phyloP scores from a whole-genome alignment of 2,113 vertebrate genomes.

The Thymallus thymallus region DNA sequence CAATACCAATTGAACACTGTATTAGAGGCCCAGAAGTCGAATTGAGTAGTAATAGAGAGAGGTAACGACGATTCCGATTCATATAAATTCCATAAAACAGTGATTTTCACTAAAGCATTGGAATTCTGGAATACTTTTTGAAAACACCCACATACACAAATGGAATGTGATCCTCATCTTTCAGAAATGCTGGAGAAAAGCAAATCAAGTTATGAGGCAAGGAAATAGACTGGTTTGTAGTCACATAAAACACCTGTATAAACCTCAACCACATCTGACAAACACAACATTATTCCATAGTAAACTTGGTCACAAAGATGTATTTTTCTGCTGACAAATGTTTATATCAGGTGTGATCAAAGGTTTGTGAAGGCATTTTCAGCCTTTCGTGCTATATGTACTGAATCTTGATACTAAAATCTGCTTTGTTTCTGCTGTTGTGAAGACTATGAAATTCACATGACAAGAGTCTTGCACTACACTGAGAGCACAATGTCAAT shows the following conservation, averaged over 20 bases:
- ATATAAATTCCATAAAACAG: background rate
- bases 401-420: background rate
- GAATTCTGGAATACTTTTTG: constrained; percentile 39
- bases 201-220: constrained; percentile 16
- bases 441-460: background rate
- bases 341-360: background rate
- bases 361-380: background rate
- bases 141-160: constrained; percentile 49
- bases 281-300: constrained; percentile 3
- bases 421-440: background rate
- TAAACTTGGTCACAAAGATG: background rate
- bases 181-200: constrained; percentile 18
- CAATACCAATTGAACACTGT: constrained; percentile 1
- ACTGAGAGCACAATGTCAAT: constrained; percentile 5
- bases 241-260: constrained; percentile 19
- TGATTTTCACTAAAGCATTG: constrained; percentile 11
- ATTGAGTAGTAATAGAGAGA: background rate
- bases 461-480: background rate
- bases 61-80: no score
- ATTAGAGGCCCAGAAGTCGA: background rate
- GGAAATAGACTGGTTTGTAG: constrained; percentile 19
- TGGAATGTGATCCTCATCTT: constrained; percentile 63
- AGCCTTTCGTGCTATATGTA: background rate
- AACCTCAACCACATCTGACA: background rate
- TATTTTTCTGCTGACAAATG: background rate